phyloP scores from a whole-genome alignment of 2,888 invertebrate species.

The Habroteleia sp. region DNA sequence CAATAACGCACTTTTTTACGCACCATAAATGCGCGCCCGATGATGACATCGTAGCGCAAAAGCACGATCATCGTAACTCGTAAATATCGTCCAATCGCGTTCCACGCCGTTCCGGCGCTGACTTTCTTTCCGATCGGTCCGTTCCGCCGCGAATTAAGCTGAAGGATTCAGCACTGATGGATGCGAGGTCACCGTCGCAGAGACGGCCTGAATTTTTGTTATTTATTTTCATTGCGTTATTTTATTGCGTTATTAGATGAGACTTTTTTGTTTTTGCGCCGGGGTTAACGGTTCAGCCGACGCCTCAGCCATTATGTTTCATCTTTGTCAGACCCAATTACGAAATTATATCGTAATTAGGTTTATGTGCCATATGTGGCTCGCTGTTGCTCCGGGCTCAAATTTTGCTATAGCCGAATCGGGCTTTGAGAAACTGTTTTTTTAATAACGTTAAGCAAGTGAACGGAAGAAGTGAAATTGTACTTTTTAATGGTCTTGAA shows the following conservation, averaged over 20 bases:
- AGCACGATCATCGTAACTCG: conserved; percentile 22
- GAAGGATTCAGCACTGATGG: conserved; percentile 28
- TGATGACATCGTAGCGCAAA: conserved; percentile 42
- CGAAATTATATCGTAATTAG: conserved; percentile 52
- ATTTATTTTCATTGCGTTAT: conserved; percentile 42
- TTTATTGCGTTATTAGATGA: conserved; percentile 19
- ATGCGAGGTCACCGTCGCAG: conserved; percentile 32
- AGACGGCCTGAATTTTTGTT: conserved; percentile 34
- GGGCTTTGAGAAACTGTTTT: conserved; percentile 14
- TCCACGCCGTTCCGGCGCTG: neutral
- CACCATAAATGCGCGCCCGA: conserved; percentile 48
- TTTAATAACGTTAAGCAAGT: no score
- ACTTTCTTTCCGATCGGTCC: conserved; percentile 33
- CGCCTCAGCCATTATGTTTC: conserved; percentile 20
- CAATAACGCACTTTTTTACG: conserved; percentile 59
- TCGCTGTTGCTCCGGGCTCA: neutral
- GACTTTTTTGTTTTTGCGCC: neutral
- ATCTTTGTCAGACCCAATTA: conserved; percentile 45
- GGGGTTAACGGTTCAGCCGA: neutral
- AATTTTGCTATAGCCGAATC: conserved; percentile 1
- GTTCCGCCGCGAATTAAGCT: conserved; percentile 23
- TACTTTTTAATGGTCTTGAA: no score
- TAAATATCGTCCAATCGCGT: conserved; percentile 39
- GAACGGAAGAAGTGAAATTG: no score
- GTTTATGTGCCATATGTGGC: conserved; percentile 45